Evolutionary conservation across 1,140 invertebrate genomes (phyloP).

Genomic region (Drosophila navojoa): DNA sequence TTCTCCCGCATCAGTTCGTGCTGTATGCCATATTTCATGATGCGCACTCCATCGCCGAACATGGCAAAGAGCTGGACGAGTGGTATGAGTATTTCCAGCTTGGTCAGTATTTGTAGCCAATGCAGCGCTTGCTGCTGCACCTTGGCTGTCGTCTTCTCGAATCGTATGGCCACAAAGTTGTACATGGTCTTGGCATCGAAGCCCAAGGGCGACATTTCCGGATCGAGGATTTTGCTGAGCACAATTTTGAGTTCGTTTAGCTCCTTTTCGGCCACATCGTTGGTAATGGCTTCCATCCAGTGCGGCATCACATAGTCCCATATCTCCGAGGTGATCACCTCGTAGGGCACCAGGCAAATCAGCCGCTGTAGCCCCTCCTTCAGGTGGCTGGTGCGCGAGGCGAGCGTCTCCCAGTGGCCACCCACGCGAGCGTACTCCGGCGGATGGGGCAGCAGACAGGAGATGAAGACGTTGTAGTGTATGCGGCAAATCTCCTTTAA

Average conservation of each 20-base stretch:
- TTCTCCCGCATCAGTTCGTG: constrained; percentile 84
- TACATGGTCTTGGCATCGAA: constrained; percentile 98
- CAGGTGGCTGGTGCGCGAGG: constrained; percentile 95
- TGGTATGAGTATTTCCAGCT: constrained; percentile 95
- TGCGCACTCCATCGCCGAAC: constrained; percentile 92
- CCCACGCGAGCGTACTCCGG: constrained; percentile 88
- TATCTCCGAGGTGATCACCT: constrained; percentile 97
- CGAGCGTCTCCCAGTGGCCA: constrained; percentile 97
- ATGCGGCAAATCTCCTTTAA: constrained; percentile 92
- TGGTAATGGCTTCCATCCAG: constrained; percentile 99
- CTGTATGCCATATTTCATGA: constrained; percentile 86
- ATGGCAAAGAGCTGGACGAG: constrained; percentile 93
- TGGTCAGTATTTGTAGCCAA: constrained; percentile 97
- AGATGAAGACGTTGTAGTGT: constrained; percentile 93
- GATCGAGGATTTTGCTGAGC: constrained; percentile 97
- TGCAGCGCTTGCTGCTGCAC: constrained; percentile 97
- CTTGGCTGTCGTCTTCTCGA: constrained; percentile 92
- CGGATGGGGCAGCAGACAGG: constrained; percentile 93
- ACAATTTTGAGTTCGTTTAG: constrained; percentile 95
- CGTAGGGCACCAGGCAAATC: constrained; percentile 98
- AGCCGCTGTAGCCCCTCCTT: constrained; percentile 96
- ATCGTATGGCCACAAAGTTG: constrained; percentile 95
- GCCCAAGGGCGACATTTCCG: constrained; percentile 96
- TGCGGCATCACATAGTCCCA: constrained; percentile 99
- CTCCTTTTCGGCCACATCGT: constrained; percentile 97